These are phyloP conservation scores for Lichenostomus cassidix DNA, from an alignment of 2,113 vertebrate genomes.

Conservation along the genomic window DNA sequence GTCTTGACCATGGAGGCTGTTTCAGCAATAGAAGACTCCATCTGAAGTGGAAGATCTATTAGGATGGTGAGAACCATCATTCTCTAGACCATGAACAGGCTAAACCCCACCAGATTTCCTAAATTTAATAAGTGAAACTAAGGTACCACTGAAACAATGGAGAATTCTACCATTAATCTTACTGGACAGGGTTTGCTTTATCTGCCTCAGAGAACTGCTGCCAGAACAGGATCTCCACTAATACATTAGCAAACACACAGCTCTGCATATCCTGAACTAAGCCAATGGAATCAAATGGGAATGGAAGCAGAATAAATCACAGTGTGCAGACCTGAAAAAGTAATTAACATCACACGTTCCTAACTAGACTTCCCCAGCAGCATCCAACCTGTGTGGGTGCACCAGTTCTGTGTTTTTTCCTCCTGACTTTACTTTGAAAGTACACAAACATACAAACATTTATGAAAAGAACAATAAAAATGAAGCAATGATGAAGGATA, in stretches of 20 bases:
- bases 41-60: not conserved
- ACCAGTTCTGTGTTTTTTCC: not conserved
- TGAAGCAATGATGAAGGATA: not conserved
- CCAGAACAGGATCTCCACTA: not conserved
- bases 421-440: not conserved
- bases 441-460: not conserved
- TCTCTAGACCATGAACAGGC: not conserved
- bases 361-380: not conserved
- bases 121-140: not conserved
- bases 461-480: not conserved
- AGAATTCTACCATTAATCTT: not conserved
- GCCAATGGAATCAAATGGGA: slow-evolving; percentile 4
- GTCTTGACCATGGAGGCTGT: not conserved
- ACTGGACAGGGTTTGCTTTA: not conserved
- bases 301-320: slow-evolving; percentile 7
- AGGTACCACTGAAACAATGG: not conserved
- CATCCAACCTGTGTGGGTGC: not conserved
- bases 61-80: not conserved
- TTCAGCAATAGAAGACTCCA: not conserved
- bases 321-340: not conserved
- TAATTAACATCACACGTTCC: not conserved
- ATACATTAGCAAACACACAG: not conserved
- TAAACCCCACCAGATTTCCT: not conserved
- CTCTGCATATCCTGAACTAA: not conserved
- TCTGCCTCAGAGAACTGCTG: not conserved